Evolutionary conservation across 2,888 invertebrate species (phyloP).

Genomic region (Parapristionchus giblindavisi): DNA sequence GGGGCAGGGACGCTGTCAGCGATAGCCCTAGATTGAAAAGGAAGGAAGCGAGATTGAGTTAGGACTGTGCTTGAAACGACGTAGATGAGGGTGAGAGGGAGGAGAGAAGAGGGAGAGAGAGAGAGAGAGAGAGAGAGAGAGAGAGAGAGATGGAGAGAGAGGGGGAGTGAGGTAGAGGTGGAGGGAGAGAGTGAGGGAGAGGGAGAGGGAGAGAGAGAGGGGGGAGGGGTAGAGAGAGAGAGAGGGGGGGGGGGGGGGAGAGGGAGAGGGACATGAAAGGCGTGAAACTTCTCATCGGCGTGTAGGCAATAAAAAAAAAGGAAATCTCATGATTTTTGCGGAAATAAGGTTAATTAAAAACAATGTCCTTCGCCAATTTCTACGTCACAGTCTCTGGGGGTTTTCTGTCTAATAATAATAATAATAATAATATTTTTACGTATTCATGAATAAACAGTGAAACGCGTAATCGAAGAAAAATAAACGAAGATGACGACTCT

Average conservation of each 20-base stretch:
- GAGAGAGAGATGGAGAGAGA: neutral
- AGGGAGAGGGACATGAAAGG: neutral
- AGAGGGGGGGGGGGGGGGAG: neutral
- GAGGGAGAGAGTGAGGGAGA: neutral
- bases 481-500: no score
- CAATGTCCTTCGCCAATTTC: no score
- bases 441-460: no score
- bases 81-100: conserved; percentile 1
- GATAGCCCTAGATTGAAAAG: neutral
- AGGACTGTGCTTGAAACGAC: neutral
- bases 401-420: no score
- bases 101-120: conserved; percentile 14
- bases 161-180: neutral
- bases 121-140: neutral
- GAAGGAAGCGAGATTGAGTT: neutral
- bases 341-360: no score
- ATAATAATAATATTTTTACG: no score
- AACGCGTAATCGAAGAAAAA: no score
- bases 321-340: no score
- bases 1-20: neutral
- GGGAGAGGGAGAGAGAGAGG: neutral
- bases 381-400: no score
- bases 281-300: no score
- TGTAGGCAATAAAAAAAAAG: no score
- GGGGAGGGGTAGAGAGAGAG: neutral